Evolutionary conservation across 2,888 invertebrate genomes (phyloP).

Genomic region (Brachyptera putata): DNA sequence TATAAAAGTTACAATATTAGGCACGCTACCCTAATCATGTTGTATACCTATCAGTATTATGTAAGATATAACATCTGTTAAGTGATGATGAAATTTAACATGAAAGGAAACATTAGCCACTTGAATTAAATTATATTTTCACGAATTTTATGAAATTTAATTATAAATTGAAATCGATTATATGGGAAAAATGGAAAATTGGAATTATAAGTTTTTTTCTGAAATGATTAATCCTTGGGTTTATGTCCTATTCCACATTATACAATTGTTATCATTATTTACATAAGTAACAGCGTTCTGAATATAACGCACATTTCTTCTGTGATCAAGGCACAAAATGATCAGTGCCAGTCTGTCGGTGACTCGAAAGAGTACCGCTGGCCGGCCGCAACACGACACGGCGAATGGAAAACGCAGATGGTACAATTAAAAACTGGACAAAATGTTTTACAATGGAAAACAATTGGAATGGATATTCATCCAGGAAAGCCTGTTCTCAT

Average conservation of each 20-base stretch:
- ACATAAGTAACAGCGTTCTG: too few species aligned
- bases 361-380: slow-evolving; percentile 45
- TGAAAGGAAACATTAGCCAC: too few species aligned
- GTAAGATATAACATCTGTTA: too few species aligned
- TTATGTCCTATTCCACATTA: too few species aligned
- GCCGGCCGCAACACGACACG: slow-evolving; percentile 46
- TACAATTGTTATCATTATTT: too few species aligned
- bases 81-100: too few species aligned
- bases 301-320: too few species aligned
- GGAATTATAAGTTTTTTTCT: too few species aligned
- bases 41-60: too few species aligned
- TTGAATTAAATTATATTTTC: background rate
- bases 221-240: too few species aligned
- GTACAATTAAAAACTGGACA: slow-evolving; percentile 47
- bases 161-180: too few species aligned
- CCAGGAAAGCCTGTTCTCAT: slow-evolving; percentile 46
- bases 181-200: too few species aligned
- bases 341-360: slow-evolving; percentile 47
- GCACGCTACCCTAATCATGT: background rate
- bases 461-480: slow-evolving; percentile 45
- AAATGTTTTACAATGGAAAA: slow-evolving; percentile 53
- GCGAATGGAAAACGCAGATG: slow-evolving; percentile 45
- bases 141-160: background rate
- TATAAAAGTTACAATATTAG: background rate
- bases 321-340: slow-evolving; percentile 48